Base-by-base conservation (phyloP, 2,113 vertebrate genomes). In the Clarias gariepinus region DNA sequence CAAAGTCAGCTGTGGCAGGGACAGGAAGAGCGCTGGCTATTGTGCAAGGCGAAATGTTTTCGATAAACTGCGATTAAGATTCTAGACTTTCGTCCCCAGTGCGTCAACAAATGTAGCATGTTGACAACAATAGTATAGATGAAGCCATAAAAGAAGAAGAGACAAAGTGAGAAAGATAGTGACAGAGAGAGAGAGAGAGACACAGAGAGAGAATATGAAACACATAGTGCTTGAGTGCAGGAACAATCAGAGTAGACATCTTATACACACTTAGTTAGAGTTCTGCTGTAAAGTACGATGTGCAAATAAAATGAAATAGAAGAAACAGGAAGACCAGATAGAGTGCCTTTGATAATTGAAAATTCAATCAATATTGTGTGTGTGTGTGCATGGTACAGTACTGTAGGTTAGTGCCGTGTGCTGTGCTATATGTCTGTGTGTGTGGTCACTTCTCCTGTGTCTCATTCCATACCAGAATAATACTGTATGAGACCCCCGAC, bases 1-100 rank as follows among this genome's bases (percentile, higher is more conserved):
- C 90, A 87, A 91, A 85, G 81, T 90, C 66, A 88, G 85, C 86
- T 80, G 83, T 91, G 86, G 88, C 79, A 88, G 68, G 85, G 66
- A 82, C 58, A 88, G 60, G 82, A 87, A 57, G 28, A 83, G 86
- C 41, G 28, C 66, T 81, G 77, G 73, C 85, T 81, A 89, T 89
- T 90, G 81, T 89, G 69, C 47, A 87, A 81, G 36, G 79, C 84
- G 71, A 76, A 88, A 86, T 89, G 85, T 85, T 89, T 86, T 83
- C 79, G 88, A 88, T 88, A 87, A 90, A 81, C 82, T 82, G 55
- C 63, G 4, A 71, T 87, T 68, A 87, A 88, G 87, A 87, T 91
- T 83, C 80, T 64, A 82, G 81, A 55, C 64, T 74, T 61, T 83
- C 64, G 64, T 55, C 30, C 21, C 28, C 33, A 58, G 13, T n/a